A percentile compares a stretch with the other conserved stretches of the same genome.
These are phyloP conservation scores for Setipinna tenuifilis DNA, from an alignment of 2,797 vertebrate species.

Conservation along the genomic window DNA sequence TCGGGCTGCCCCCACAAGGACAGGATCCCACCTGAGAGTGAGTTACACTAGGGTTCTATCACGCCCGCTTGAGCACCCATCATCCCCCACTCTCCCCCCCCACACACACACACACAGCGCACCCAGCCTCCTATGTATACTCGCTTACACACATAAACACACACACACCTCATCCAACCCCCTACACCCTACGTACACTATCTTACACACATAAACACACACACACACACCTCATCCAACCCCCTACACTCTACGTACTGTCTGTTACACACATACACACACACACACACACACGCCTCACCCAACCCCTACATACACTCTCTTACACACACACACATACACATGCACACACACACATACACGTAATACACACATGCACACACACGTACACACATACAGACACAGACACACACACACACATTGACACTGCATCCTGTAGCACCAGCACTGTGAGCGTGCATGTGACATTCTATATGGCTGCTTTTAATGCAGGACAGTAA, in stretches of 20 bases:
- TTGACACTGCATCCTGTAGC: background rate
- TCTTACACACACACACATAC: slow-evolving; percentile 14
- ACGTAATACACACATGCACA: background rate
- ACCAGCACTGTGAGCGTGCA: background rate
- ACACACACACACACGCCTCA: too few relatives aligned
- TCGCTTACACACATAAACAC: too few relatives aligned
- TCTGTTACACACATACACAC: too few relatives aligned
- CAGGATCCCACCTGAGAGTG: slow-evolving; percentile 97
- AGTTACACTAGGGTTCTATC: slow-evolving; percentile 64
- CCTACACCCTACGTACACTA: background rate
- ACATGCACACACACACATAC: background rate
- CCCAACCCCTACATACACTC: background rate
- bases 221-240: too few relatives aligned
- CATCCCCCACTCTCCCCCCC: background rate
- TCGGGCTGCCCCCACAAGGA: slow-evolving; percentile 98
- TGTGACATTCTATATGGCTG: background rate
- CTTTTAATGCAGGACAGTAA: background rate
- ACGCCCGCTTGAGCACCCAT: background rate
- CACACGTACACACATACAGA: too few relatives aligned
- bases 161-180: background rate
- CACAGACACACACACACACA: background rate
- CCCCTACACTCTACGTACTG: too few relatives aligned
- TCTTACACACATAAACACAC: too few relatives aligned
- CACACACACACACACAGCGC: too few relatives aligned
- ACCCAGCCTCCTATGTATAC: too few relatives aligned